Percentiles rank a stretch among this genome's conserved stretches.
These are phyloP conservation scores for Cheirogaleus medius DNA, from an alignment of 2,113 vertebrate species.

Conservation along the genomic window DNA sequence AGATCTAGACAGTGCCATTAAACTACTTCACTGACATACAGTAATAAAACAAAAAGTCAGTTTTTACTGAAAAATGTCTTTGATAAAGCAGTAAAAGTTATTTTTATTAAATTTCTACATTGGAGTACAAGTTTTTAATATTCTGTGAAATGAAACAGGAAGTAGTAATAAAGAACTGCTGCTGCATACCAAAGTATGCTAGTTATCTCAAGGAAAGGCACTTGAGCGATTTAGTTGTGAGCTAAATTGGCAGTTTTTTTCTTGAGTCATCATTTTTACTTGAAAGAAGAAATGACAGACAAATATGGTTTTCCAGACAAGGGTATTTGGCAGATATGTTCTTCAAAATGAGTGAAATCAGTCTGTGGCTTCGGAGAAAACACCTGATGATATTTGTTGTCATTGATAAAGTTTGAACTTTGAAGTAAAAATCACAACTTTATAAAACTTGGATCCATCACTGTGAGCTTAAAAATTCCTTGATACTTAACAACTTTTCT, in stretches of 20 bases:
- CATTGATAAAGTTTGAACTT: neutral
- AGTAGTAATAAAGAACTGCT: neutral
- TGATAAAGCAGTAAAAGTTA: neutral
- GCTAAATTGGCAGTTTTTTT: neutral
- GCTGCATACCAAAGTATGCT: neutral
- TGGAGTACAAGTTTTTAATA: neutral
- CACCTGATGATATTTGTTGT: neutral
- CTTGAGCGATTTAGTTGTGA: neutral
- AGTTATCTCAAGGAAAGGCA: neutral
- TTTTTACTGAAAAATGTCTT: neutral
- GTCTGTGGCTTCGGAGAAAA: neutral
- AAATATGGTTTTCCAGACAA: neutral
- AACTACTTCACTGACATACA: neutral
- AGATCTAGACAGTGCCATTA: neutral
- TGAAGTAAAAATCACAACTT: neutral
- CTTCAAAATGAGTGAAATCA: neutral
- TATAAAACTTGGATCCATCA: neutral
- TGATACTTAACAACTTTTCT: neutral
- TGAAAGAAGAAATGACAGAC: neutral
- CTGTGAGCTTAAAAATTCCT: neutral
- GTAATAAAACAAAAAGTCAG: neutral
- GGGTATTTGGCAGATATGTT: neutral
- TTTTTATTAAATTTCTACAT: slow-evolving; percentile 11
- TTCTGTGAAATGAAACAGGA: neutral
- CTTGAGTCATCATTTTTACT: neutral